Conservation (phyloP, 2,113 vertebrate genomes). For the Rynchops niger region DNA sequence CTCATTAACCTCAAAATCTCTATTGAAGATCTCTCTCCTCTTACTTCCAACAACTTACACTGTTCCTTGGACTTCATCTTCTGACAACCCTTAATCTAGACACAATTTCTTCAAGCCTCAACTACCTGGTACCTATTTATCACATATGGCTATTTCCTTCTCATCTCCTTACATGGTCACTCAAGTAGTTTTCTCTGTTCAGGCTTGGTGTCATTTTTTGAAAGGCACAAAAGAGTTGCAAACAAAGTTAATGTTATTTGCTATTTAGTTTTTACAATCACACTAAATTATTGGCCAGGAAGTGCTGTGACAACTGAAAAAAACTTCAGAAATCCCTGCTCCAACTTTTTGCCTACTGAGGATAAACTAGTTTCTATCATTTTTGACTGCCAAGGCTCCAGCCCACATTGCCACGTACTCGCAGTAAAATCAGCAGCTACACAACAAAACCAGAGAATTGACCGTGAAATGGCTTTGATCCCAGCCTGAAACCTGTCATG, state of each 20-base stretch:
- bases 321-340: background rate
- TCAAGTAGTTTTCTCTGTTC: background rate
- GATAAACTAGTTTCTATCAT: background rate
- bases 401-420: background rate
- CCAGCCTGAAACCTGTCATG: background rate
- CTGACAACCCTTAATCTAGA: slow-evolving; percentile 31
- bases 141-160: background rate
- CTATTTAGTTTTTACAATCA: background rate
- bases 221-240: background rate
- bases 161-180: background rate
- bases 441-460: background rate
- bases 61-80: background rate
- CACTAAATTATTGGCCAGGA: background rate
- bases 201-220: background rate
- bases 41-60: background rate
- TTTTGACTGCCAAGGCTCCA: background rate
- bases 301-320: background rate
- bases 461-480: background rate
- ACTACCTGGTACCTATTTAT: background rate
- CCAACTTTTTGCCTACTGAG: background rate
- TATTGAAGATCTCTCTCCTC: background rate
- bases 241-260: background rate
- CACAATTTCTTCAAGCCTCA: background rate
- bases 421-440: background rate
- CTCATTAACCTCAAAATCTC: slow-evolving; percentile 48